Percentiles rank a stretch among this genome's conserved stretches.
phyloP scores from a whole-genome alignment of 2,888 invertebrate genomes.

The Ernsta delagoae region DNA sequence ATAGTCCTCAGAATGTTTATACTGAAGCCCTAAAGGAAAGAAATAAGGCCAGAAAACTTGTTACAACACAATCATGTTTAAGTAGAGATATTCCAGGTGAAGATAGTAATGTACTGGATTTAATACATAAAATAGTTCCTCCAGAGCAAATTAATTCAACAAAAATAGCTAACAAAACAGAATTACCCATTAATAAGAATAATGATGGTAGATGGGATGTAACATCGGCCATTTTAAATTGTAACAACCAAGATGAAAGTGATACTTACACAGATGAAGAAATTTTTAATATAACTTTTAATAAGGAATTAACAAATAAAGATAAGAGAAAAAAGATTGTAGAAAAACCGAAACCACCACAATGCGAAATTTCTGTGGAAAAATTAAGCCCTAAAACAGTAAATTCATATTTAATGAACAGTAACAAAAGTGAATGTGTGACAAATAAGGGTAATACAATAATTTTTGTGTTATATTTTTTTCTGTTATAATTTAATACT shows the following conservation, averaged over 20 bases:
- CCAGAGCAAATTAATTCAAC: constrained; percentile 65
- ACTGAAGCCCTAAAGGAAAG: constrained; percentile 60
- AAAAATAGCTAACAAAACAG: constrained; percentile 53
- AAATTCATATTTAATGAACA: constrained; percentile 22
- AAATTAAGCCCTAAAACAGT: constrained; percentile 5
- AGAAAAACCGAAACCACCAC: constrained; percentile 9
- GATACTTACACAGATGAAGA: constrained; percentile 78
- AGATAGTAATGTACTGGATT: constrained; percentile 65
- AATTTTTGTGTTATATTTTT: background rate
- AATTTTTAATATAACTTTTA: constrained; percentile 53
- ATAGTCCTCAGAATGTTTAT: constrained; percentile 65
- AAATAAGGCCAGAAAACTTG: constrained; percentile 68
- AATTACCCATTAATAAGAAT: constrained; percentile 48
- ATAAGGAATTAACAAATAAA: constrained; percentile 36
- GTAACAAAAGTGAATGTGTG: constrained; percentile 32
- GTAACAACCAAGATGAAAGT: constrained; percentile 60
- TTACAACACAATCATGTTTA: constrained; percentile 65
- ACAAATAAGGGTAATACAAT: constrained; percentile 8
- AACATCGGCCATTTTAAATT: constrained; percentile 59
- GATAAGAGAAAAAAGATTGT: constrained; percentile 33
- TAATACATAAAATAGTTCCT: constrained; percentile 76
- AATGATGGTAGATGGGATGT: constrained; percentile 65
- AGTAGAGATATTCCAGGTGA: constrained; percentile 63
- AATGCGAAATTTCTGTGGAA: constrained; percentile 22
- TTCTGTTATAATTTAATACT: too few relatives aligned